These are phyloP conservation scores for Conus canariensis DNA, from an alignment of 2,888 invertebrate genomes.

Conservation along the genomic window DNA sequence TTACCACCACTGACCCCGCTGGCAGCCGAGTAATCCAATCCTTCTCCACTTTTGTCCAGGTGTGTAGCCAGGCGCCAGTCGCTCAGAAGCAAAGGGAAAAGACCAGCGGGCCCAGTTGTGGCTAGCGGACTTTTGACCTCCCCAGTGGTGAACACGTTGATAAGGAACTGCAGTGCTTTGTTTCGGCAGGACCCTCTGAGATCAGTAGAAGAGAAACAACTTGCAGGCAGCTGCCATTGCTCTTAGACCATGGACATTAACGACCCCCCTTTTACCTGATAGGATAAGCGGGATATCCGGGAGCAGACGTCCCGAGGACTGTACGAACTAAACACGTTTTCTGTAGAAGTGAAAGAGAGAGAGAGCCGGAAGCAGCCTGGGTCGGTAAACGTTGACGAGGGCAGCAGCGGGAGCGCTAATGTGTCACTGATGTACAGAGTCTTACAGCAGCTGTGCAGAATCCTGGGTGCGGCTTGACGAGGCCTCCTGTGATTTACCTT, in stretches of 20 bases:
- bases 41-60: slow-evolving; percentile 33
- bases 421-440: slow-evolving; percentile 95
- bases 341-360: background rate
- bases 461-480: slow-evolving; percentile 85
- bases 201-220: too few relatives aligned
- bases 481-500: background rate
- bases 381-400: too few relatives aligned
- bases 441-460: slow-evolving; percentile 98
- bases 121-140: background rate
- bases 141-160: background rate
- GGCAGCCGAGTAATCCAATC: background rate
- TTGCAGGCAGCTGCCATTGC: too few relatives aligned
- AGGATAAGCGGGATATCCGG: background rate
- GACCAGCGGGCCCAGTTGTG: background rate
- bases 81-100: background rate
- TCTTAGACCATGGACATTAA: background rate
- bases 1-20: too few relatives aligned
- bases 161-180: background rate
- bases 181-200: background rate
- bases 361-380: too few relatives aligned
- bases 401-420: background rate
- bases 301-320: background rate
- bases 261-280: background rate
- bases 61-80: slow-evolving; percentile 12
- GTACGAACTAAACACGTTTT: background rate